phyloP scores from a whole-genome alignment of 2,797 vertebrate species.

The Argentina silus region DNA sequence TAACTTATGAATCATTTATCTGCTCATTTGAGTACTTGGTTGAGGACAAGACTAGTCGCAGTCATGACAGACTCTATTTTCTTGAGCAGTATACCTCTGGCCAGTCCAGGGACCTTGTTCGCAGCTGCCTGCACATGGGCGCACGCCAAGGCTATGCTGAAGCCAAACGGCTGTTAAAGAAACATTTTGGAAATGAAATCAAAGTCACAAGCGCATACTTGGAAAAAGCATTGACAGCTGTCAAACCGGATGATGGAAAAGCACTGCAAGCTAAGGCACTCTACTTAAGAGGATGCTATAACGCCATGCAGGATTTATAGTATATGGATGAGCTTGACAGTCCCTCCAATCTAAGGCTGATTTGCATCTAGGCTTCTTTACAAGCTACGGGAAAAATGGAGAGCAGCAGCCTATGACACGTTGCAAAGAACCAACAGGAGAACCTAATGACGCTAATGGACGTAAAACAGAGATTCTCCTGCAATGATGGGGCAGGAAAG shows the following conservation, averaged over 20 bases:
- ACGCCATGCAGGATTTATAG: slow-evolving; percentile 22
- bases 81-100: slow-evolving; percentile 18
- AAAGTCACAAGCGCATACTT: slow-evolving; percentile 18
- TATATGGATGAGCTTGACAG: slow-evolving; percentile 24
- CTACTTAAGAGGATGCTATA: slow-evolving; percentile 25
- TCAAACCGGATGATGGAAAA: slow-evolving; percentile 28
- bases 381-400: slow-evolving; percentile 19
- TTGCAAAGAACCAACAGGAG: slow-evolving; percentile 15
- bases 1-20: slow-evolving; percentile 7
- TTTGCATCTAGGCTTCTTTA: slow-evolving; percentile 18
- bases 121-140: slow-evolving; percentile 16
- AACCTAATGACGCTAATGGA: slow-evolving; percentile 17
- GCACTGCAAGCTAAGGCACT: slow-evolving; percentile 19
- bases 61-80: slow-evolving; percentile 10
- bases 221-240: slow-evolving; percentile 19
- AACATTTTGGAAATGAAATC: slow-evolving; percentile 25
- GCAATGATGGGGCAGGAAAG: not conserved
- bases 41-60: slow-evolving; percentile 3
- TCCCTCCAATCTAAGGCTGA: slow-evolving; percentile 1
- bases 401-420: slow-evolving; percentile 10
- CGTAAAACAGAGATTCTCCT: no score
- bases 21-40: slow-evolving; percentile 1
- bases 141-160: slow-evolving; percentile 9
- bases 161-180: slow-evolving; percentile 15
- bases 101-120: no score